Conservation (phyloP, 2,113 vertebrate genomes). For the Echinops telfairi region DNA sequence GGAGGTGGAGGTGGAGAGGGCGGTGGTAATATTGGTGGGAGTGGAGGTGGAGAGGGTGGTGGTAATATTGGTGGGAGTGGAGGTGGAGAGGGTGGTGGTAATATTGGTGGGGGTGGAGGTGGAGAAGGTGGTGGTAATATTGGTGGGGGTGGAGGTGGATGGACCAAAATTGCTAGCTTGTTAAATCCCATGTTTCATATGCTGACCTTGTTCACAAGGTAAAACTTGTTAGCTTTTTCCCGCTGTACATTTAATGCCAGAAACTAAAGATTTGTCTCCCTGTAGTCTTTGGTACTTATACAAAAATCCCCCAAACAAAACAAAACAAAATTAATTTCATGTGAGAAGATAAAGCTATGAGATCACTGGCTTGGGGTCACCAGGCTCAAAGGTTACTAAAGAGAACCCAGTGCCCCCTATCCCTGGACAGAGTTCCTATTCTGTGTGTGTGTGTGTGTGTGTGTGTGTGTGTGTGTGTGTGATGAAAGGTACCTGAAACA, state of each 20-base stretch:
- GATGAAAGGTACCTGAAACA: background rate
- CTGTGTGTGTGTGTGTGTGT: background rate
- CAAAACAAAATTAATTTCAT: slow-evolving; percentile 32
- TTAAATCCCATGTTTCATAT: slow-evolving; percentile 33
- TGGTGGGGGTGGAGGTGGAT: background rate
- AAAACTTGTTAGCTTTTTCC: background rate
- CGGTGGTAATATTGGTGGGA: too few relatives aligned
- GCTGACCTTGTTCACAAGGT: slow-evolving; percentile 27
- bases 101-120: too few relatives aligned
- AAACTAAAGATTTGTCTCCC: slow-evolving; percentile 60
- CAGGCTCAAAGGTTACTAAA: background rate
- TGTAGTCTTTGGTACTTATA: background rate
- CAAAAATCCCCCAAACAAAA: slow-evolving; percentile 10
- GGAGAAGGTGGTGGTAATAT: too few relatives aligned
- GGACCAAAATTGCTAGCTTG: slow-evolving; percentile 3
- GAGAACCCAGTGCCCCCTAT: background rate
- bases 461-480: background rate
- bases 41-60: too few relatives aligned
- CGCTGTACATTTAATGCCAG: slow-evolving; percentile 26
- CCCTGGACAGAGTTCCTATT: background rate
- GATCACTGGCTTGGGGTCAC: background rate
- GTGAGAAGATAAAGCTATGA: slow-evolving; percentile 17
- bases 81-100: too few relatives aligned
- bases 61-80: too few relatives aligned
- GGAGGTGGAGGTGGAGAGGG: too few relatives aligned